Percentiles rank a stretch among this genome's conserved stretches.
These are phyloP conservation scores for Chlorospingus semifuscus DNA, from an alignment of 2,797 vertebrate genomes.

Conservation along the genomic window DNA sequence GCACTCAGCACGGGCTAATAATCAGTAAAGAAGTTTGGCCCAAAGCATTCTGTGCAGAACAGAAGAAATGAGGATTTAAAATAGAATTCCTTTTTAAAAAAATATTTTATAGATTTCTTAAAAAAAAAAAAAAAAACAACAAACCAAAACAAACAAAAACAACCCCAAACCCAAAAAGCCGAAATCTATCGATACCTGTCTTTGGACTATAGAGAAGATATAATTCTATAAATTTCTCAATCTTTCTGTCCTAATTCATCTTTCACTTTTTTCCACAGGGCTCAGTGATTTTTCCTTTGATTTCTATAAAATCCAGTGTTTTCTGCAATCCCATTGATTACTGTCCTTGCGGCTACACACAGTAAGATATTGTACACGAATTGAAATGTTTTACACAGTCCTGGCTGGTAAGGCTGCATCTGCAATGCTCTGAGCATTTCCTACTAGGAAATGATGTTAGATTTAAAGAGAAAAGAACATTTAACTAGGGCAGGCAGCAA, in stretches of 20 bases:
- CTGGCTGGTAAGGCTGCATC: neutral
- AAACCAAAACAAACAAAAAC: neutral
- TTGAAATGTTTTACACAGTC: neutral
- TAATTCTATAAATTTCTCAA: neutral
- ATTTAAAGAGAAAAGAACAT: neutral
- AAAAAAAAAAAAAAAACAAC: neutral
- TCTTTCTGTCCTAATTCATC: neutral
- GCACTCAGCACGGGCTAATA: neutral
- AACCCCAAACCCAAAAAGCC: too few relatives aligned
- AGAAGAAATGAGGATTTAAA: neutral
- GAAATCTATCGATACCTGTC: neutral
- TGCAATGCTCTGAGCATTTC: neutral
- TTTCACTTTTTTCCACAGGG: neutral
- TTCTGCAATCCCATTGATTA: neutral
- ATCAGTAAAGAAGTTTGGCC: neutral
- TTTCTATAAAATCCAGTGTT: neutral
- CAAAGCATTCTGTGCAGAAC: neutral
- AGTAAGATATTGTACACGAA: neutral
- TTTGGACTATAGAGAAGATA: neutral
- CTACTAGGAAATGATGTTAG: neutral
- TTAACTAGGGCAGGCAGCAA: slow-evolving; percentile 3
- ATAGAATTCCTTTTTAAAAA: neutral
- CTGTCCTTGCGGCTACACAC: neutral
- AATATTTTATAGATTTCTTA: too few relatives aligned
- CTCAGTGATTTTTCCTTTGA: neutral